Evolutionary conservation across 1,140 invertebrate species (phyloP).

Genomic region (Asbolus verrucosus): DNA sequence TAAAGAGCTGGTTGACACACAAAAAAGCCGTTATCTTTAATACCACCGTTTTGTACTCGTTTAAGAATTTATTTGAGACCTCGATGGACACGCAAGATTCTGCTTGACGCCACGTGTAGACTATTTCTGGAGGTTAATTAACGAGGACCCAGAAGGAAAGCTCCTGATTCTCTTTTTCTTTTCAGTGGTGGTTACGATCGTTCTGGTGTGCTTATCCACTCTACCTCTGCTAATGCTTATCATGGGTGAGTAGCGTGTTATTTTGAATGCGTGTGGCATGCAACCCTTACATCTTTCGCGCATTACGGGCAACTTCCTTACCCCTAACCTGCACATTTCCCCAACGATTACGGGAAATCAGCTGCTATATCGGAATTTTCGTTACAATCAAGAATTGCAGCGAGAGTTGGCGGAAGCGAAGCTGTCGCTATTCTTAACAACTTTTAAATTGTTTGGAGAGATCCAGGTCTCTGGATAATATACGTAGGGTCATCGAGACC

Average conservation of each 20-base stretch:
- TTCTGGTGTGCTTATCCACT: slow-evolving; percentile 73
- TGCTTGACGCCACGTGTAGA: not conserved
- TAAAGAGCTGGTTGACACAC: too few relatives aligned
- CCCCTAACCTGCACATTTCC: too few relatives aligned
- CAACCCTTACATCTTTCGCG: slow-evolving; percentile 23
- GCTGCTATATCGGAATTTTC: too few relatives aligned
- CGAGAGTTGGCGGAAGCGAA: not conserved
- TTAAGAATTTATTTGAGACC: not conserved
- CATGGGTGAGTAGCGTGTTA: slow-evolving; percentile 71
- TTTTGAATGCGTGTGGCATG: slow-evolving; percentile 50
- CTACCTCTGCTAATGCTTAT: slow-evolving; percentile 80
- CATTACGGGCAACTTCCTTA: not conserved
- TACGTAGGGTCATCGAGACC: slow-evolving; percentile 16
- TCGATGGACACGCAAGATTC: slow-evolving; percentile 12
- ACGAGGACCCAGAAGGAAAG: slow-evolving; percentile 3
- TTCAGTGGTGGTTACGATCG: slow-evolving; percentile 76
- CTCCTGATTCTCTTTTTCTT: slow-evolving; percentile 53
- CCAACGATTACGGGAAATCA: too few relatives aligned
- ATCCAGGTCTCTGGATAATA: slow-evolving; percentile 23
- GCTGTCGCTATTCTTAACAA: not conserved
- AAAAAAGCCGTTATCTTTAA: not conserved
- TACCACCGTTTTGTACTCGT: not conserved
- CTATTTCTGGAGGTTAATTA: too few relatives aligned
- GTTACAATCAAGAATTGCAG: too few relatives aligned
- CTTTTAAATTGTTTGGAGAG: slow-evolving; percentile 31